Percentiles rank a stretch among this genome's conserved stretches.
phyloP scores from a whole-genome alignment of 2,888 invertebrate species.

The Acholoe squamosa region DNA sequence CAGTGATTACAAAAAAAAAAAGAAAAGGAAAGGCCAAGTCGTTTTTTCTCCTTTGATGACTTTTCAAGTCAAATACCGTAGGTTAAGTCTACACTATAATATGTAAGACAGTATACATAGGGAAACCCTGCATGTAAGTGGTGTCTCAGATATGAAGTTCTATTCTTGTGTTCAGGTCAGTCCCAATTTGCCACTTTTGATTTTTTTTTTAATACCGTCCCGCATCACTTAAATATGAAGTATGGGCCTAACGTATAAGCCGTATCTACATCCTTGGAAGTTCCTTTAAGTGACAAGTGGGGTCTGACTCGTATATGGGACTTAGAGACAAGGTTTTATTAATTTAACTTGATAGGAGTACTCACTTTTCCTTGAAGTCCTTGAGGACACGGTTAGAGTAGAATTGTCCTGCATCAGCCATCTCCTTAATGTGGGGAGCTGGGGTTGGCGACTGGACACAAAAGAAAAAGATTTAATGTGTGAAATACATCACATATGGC shows the following conservation, averaged over 20 bases:
- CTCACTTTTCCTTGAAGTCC: slow-evolving; percentile 96
- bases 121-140: no score
- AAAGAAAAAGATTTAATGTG: slow-evolving; percentile 40
- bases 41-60: neutral
- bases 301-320: neutral
- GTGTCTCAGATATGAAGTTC: no score
- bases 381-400: slow-evolving; percentile 98
- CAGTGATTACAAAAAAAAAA: no score
- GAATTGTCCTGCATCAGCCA: slow-evolving; percentile 98
- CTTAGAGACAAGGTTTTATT: neutral
- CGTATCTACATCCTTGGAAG: neutral
- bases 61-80: neutral
- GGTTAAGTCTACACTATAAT: neutral
- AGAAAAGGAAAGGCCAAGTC: neutral
- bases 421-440: slow-evolving; percentile 97
- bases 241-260: neutral
- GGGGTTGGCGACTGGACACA: slow-evolving; percentile 91
- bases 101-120: neutral
- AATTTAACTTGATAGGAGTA: slow-evolving; percentile 8
- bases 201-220: neutral
- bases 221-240: neutral
- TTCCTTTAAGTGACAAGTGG: neutral
- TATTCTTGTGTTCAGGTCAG: no score
- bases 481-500: neutral
- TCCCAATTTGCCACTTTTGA: neutral